phyloP scores from a whole-genome alignment of 2,113 vertebrate genomes.

The Potamarius usumacintae region DNA sequence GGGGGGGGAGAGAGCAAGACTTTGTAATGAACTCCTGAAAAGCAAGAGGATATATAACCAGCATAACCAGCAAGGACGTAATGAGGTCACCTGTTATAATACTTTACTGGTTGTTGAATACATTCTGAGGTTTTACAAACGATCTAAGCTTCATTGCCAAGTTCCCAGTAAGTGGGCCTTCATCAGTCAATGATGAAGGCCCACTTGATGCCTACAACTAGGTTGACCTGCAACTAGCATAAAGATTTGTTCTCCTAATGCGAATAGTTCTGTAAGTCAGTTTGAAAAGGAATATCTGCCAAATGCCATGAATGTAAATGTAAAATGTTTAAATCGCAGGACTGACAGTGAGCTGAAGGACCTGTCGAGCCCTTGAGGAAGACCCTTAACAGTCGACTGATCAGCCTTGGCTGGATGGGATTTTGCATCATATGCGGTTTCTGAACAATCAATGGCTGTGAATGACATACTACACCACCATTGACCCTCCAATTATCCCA shows the following conservation, averaged over 20 bases:
- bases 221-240: background rate
- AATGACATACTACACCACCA: background rate
- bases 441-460: background rate
- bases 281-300: background rate
- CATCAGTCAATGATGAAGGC: background rate
- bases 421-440: background rate
- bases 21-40: too few species aligned
- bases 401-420: background rate
- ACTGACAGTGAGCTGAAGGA: background rate
- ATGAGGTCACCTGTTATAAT: too few species aligned
- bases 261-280: background rate
- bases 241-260: background rate
- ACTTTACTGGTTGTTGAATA: too few species aligned
- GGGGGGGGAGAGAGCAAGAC: background rate
- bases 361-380: background rate
- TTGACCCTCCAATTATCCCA: background rate
- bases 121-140: background rate
- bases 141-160: background rate
- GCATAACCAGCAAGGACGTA: too few species aligned
- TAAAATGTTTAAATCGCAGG: background rate
- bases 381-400: background rate
- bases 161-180: background rate
- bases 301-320: background rate
- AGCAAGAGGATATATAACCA: too few species aligned
- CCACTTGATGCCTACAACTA: background rate